Base-by-base conservation (phyloP, 92 coral and sea anemone genomes). In the Zoanthus sansibaricus region DNA sequence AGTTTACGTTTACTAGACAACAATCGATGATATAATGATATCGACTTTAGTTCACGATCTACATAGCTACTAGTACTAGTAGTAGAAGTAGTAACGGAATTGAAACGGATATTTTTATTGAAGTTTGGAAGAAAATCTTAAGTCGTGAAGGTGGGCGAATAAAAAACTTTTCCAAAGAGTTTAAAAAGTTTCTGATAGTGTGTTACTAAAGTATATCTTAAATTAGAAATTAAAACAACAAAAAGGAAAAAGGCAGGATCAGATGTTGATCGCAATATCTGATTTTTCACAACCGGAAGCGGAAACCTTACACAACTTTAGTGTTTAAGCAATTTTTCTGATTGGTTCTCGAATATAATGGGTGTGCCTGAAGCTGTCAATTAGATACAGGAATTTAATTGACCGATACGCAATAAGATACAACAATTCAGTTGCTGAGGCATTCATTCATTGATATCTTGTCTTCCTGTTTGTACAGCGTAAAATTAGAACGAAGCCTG, bases 341-440 rank as follows among this genome's bases (percentile, higher is more conserved):
- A 80, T 80, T 80, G 85, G 85, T 47, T 66, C 14, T 31, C 59
- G 9, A 18, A 67, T 5, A 49, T 67, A 80, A 80, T 67, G 75
- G 85, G 85, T 47, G 85, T 64, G 85, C 45, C 85, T 66, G 21
- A 80, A 20, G 75, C 85, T 80, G 85, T 80, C 85, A 80, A 6
- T 80, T 68, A 64, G 51, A 62, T 61, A 46, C 74, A 32, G 7
- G 13, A 44, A 76, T 37, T 18, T 46, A 18, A 45, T 52, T 79
- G 61, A 44, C 42, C 58, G 73, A 79, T 52, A 76, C 18, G 80
- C 48, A 30, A 54, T 7, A 13, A 75, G 30, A 51, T n/a, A 56
- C 25, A 8, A 13, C 67, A 76, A 30, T 49, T 37, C 4, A 37
- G 42, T 37, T 7, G 7, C 14, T 18, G 48, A 52, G 66, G 3